These are phyloP conservation scores for Phengaris arion DNA, from an alignment of 2,888 invertebrate genomes.

Conservation along the genomic window DNA sequence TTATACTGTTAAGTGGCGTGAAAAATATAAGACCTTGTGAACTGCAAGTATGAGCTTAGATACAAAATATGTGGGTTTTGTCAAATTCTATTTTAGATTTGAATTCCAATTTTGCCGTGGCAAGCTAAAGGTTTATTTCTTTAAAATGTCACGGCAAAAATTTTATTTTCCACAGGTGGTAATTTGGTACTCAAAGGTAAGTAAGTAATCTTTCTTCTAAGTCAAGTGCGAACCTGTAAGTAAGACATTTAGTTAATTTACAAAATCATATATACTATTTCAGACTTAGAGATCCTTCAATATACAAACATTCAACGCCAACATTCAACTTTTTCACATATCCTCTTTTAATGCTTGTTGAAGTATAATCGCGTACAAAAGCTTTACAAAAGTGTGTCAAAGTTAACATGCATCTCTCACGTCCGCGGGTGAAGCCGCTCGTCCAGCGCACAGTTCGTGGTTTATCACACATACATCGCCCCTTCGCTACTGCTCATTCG, in stretches of 20 bases:
- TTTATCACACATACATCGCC: constrained; percentile 54
- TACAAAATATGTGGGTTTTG: background rate
- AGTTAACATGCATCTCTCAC: constrained; percentile 61
- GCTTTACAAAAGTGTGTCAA: constrained; percentile 34
- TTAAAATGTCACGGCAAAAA: no score
- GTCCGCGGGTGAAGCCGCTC: constrained; percentile 45
- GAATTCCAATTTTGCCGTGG: background rate
- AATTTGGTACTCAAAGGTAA: no score
- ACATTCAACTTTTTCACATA: background rate
- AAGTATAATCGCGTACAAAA: constrained; percentile 18
- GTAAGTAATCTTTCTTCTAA: no score
- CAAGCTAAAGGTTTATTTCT: background rate
- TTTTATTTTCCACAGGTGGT: no score
- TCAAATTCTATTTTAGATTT: background rate
- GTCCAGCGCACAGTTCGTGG: constrained; percentile 46
- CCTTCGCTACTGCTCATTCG: constrained; percentile 36
- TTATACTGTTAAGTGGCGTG: constrained; percentile 25
- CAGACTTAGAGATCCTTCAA: no score
- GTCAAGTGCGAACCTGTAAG: no score
- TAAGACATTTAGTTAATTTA: no score
- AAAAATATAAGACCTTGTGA: constrained; percentile 8
- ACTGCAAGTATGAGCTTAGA: background rate
- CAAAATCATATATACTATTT: no score
- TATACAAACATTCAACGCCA: background rate
- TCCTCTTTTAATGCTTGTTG: background rate